Base-by-base conservation (phyloP, 23 tunicate genomes). In the Trididemnum miniatum region DNA sequence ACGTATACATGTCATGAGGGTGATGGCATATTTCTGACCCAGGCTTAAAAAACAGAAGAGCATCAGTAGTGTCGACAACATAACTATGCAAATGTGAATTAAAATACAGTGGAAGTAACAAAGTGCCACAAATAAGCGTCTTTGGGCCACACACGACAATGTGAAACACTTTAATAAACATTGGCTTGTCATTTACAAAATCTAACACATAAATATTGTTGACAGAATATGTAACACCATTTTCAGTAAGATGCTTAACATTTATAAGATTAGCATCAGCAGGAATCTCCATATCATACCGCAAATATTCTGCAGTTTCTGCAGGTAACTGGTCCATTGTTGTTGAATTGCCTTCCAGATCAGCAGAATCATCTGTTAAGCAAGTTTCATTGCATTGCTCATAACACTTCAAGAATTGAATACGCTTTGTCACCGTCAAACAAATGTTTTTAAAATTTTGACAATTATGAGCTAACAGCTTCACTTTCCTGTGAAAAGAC, bases 401-500 rank as follows among this genome's bases (percentile, higher is more conserved):
- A 69, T 69, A 69, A 24, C 75, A 69, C 22, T 69, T 69, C 37
- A 9, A 35, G 29, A 2, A 5, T 69, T 69, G 38, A 3, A 69
- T 69, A 37, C 75, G 75, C 20, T 80, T 23, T 28, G 84, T 51
- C 20, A 80, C 33, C 18, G 72, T 36, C 2, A 38, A 23, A 33
- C 33, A 23, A 2, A 80, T 31, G 25, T 80, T 80, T 80, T 20
- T 35, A 60, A 63, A 80, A 33, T 80, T 80, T 60, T 71, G 79
- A 50, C 36, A 25, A 40, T 52, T 71, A 4, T 37, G 76, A 5
- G 35, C 76, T 20, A 81, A 36, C 3, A 27, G 2, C 44, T 82
- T 71, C 4, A 71, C 71, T 82, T 82, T 82, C 44, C 37, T 30
- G 32, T 71, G 86, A 32, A 82, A 82, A 26, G 86, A 82, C 51